These are phyloP conservation scores for Stichopus horrens DNA, from an alignment of 53 echinoderm and acorn worm species.

Conservation along the genomic window DNA sequence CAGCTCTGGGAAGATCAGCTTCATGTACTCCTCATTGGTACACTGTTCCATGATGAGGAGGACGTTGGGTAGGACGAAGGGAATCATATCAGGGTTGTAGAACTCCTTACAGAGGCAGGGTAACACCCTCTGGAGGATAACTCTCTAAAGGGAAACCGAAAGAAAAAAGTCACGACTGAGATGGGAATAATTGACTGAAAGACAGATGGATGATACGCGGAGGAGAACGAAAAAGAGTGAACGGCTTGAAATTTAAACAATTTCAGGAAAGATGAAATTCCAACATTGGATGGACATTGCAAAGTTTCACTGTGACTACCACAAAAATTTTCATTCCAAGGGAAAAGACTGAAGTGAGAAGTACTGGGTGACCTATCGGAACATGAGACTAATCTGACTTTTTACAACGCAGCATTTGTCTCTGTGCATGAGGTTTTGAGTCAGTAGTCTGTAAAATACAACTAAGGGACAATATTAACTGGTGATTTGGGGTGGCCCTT, in stretches of 20 bases:
- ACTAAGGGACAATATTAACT: too few relatives aligned
- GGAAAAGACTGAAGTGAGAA: too few relatives aligned
- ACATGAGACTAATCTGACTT: too few relatives aligned
- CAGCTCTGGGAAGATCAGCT: conserved; percentile 76
- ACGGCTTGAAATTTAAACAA: not conserved
- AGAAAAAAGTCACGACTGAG: conserved; percentile 10
- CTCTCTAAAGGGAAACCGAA: conserved; percentile 59
- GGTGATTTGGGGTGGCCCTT: too few relatives aligned
- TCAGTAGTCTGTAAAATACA: too few relatives aligned
- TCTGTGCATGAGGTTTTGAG: too few relatives aligned
- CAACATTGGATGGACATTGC: too few relatives aligned
- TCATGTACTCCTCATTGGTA: conserved; percentile 75
- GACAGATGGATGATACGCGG: not conserved
- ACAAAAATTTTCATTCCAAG: too few relatives aligned
- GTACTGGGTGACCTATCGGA: too few relatives aligned
- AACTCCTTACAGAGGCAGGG: conserved; percentile 82
- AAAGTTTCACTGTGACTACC: too few relatives aligned
- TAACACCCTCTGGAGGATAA: conserved; percentile 81
- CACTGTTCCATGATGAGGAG: conserved; percentile 82
- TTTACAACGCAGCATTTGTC: too few relatives aligned
- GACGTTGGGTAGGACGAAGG: conserved; percentile 89
- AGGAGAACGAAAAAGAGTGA: not conserved
- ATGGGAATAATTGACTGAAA: too few relatives aligned
- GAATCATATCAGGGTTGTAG: conserved; percentile 90
- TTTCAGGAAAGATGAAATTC: not conserved